phyloP scores from a whole-genome alignment of 2,797 vertebrate species.

The Mionectes olivaceus region DNA sequence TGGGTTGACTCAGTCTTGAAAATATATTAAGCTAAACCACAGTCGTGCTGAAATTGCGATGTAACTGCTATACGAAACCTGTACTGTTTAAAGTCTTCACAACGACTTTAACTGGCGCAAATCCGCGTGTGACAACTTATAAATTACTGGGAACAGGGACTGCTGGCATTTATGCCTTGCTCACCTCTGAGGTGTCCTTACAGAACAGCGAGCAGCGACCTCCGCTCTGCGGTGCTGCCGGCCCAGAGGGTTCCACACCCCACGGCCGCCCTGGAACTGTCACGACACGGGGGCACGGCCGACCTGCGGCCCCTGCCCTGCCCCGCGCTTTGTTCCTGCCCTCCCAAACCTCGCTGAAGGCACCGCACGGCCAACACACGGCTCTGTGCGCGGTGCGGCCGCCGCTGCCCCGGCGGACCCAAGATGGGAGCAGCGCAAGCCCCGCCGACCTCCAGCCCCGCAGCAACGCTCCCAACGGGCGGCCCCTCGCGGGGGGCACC shows the following conservation, averaged over 20 bases:
- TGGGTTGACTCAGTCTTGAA: not conserved
- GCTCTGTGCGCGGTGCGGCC: fast-evolving
- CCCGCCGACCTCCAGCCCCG: too few relatives aligned
- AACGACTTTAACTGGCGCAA: too few relatives aligned
- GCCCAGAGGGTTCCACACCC: not conserved
- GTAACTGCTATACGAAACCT: not conserved
- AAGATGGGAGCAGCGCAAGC: fast-evolving
- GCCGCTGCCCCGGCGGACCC: not conserved
- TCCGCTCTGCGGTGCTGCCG: not conserved
- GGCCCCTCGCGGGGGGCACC: not conserved
- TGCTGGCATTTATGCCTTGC: not conserved
- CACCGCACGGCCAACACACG: not conserved
- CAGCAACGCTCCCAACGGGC: not conserved
- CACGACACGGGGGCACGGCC: not conserved
- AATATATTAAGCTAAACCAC: not conserved
- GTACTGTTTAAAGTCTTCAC: fast-evolving
- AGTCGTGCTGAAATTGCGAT: not conserved
- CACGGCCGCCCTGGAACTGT: not conserved
- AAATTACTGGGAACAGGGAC: not conserved
- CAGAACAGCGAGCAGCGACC: not conserved
- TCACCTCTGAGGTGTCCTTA: not conserved
- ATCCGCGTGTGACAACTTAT: fast-evolving
- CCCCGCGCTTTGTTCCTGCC: fast-evolving
- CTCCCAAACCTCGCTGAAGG: not conserved
- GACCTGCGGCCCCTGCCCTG: fast-evolving